Evolutionary conservation across 2,888 invertebrate species (phyloP), one percentile per base, ranked within the genome.

Genomic region (Rotaria sp.): DNA sequence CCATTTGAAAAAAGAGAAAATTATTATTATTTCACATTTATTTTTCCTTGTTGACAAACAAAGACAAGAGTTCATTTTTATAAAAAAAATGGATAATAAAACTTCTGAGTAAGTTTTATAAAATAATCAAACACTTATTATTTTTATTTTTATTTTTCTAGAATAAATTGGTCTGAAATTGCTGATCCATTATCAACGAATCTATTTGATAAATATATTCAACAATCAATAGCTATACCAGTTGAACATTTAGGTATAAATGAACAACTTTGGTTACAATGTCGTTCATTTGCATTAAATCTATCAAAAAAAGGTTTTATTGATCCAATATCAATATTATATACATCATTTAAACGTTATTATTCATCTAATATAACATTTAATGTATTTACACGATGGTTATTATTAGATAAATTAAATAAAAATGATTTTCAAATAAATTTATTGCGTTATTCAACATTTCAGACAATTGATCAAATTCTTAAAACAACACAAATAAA

Each of bases 311-410:
- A 80, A 15, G 80, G 80, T 45, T 80, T 41, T 45, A 41, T 80
- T n/a, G 80, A 80, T 80, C 80, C 80, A 45, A n/a, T 45, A n/a
- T 45, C 45, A 45, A 80, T 80, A 26, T 45, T 80, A 45, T 80
- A 80, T 45, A 41, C 45, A 45, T 80, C 26, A 45, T 80, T 80
- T n/a, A 80, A 80, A 45, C 41, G 45, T 26, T 15, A 45, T 21
- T 80, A 80, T 80, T 45, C 41, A 80, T 18, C 41, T 11, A n/a
- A 24, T 35, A 80, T 45, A 45, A n/a, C 10, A 26, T 80, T 45
- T 3, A 10, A 45, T 3, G 0, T 1, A 11, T 80, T 80, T 80
- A 45, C 45, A 26, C 41, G 80, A n/a, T 80, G 80, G 80, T 45
- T 80, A 45, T 26, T 80, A 26, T 80, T 67, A 45, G 8, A n/a